Evolutionary conservation across 2,113 vertebrate species (phyloP).

Genomic region (Carettochelys insculpta): DNA sequence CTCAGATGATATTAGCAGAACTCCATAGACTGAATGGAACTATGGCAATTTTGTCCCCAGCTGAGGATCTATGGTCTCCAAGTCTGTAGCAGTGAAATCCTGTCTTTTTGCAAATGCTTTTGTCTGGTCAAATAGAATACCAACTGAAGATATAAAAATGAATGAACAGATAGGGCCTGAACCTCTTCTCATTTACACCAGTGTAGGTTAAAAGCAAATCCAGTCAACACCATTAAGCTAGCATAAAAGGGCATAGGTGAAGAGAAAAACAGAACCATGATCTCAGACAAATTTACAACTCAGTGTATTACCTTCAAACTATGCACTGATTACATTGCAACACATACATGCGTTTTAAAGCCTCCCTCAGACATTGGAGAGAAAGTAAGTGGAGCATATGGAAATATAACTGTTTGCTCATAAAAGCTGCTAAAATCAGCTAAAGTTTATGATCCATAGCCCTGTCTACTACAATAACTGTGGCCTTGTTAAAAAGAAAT

Average conservation of each 20-base stretch:
- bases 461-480: not conserved
- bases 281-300: conserved; percentile 34
- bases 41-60: not conserved
- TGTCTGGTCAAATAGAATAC: not conserved
- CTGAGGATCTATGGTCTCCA: not conserved
- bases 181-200: not conserved
- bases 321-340: not conserved
- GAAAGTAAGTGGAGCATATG: conserved; percentile 24
- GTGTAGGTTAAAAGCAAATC: conserved; percentile 35
- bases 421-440: conserved; percentile 53
- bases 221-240: not conserved
- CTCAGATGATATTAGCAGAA: not conserved
- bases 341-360: not conserved
- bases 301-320: not conserved
- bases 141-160: not conserved
- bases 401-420: conserved; percentile 35
- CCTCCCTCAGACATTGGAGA: not conserved
- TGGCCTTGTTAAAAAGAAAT: not conserved
- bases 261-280: conserved; percentile 16
- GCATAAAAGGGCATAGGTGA: conserved; percentile 24
- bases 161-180: not conserved
- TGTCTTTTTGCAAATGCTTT: not conserved
- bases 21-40: not conserved
- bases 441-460: conserved; percentile 11
- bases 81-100: not conserved